A percentile compares a stretch with the other conserved stretches of the same genome.
Conservation (phyloP, 1,140 invertebrate genomes). For the Nephotettix cincticeps region DNA sequence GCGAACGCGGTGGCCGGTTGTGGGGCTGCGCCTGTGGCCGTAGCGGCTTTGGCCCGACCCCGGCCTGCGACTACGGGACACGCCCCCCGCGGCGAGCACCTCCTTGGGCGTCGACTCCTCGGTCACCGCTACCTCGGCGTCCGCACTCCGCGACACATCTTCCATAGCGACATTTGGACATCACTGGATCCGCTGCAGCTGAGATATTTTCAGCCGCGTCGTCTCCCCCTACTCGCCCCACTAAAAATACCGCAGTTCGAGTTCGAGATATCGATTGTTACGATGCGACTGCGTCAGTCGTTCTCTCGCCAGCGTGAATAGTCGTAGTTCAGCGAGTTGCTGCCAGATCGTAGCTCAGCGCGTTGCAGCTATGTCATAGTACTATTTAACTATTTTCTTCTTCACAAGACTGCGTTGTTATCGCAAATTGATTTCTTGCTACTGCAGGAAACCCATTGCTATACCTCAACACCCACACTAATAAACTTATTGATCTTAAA, state of each 20-base stretch:
- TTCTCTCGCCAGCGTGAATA: neutral
- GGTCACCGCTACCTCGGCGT: neutral
- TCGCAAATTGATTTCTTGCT: too few species aligned
- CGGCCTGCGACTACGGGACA: slow-evolving; percentile 19
- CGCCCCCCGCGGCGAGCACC: slow-evolving; percentile 24
- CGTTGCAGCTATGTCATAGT: too few species aligned
- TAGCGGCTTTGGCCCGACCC: slow-evolving; percentile 26
- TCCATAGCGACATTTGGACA: slow-evolving; percentile 2
- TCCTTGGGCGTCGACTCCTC: slow-evolving; percentile 13
- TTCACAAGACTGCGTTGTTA: too few species aligned
- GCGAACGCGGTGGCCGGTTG: slow-evolving; percentile 26
- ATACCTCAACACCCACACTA: too few species aligned
- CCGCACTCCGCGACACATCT: neutral
- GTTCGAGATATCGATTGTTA: neutral
- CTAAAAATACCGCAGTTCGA: slow-evolving; percentile 6
- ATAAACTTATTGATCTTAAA: too few species aligned
- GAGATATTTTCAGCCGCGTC: neutral
- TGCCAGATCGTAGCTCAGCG: neutral
- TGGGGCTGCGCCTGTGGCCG: slow-evolving; percentile 31
- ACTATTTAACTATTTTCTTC: too few species aligned
- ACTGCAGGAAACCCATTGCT: too few species aligned
- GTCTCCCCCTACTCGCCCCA: neutral
- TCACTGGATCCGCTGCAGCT: neutral
- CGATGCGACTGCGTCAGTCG: neutral
- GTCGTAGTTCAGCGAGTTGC: neutral